Base-by-base conservation (phyloP, 2,113 vertebrate species). In the Arizona elegans region DNA sequence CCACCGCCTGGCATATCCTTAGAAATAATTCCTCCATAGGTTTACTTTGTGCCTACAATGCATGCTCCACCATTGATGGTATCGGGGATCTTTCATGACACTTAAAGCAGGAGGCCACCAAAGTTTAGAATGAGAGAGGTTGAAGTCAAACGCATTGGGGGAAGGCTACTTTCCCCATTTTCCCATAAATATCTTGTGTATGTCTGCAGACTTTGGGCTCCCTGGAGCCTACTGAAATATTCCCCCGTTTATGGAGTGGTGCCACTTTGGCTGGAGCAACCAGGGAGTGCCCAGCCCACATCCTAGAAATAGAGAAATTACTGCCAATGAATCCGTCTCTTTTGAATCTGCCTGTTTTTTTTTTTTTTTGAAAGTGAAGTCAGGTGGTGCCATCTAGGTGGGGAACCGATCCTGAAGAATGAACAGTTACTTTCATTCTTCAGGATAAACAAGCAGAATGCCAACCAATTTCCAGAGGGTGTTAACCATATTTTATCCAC, bases 391-490 rank as follows among this genome's bases (percentile, higher is more conserved):
- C 26, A 21, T 56, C 62, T 13, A 0, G 26, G 62, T 70, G 12
- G 93, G 0, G 0, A 3, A 3, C 24, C 3, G 17, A 55, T 43
- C 58, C 8, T 3, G 9, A 59, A 88, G 87, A 59, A 15, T 0
- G 50, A 92, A 87, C 47, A 1, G 6, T 9, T 56, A 8, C 47
- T 12, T 88, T 91, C 92, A n/a, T 87, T 50, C 70, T 75, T 7
- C 86, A 0, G 26, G 43, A 50, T 70, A 86, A 86, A 88, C 0
- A 0, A 1, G 33, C 21, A 10, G n/a, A 43, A 0, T 0, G 0
- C 26, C 88, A 59, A 12, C 89, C 87, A 53, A 23, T 43, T 93
- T 94, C 86, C 91, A 17, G 47, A 86, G 2, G 1, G 38, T 47
- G 90, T 88, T 19, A 52, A 87, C 26, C 58, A 2, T 85, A 81